Percentiles rank a stretch among this genome's conserved stretches.
phyloP scores from a whole-genome alignment of 2,888 invertebrate species.

The Orthosia cruda region DNA sequence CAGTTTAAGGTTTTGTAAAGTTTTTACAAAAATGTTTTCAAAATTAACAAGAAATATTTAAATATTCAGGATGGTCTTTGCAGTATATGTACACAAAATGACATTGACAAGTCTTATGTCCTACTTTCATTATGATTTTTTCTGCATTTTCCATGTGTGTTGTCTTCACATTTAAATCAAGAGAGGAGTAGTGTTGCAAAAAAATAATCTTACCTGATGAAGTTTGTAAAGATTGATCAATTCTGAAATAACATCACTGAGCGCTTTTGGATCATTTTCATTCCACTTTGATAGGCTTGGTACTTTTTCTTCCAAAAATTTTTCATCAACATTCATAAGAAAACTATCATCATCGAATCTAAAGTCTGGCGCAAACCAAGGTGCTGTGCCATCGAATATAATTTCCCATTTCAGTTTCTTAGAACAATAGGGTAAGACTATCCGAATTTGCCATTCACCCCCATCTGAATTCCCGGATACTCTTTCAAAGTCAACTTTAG shows the following conservation, averaged over 20 bases:
- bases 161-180: not conserved
- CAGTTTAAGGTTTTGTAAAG: not conserved
- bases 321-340: conserved; percentile 91
- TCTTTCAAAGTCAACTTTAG: conserved; percentile 88
- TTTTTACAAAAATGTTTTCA: too few species aligned
- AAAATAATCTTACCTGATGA: conserved; percentile 91
- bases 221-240: conserved; percentile 92
- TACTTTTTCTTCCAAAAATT: conserved; percentile 89
- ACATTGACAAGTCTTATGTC: too few species aligned
- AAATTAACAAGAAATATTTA: not conserved
- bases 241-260: conserved; percentile 93
- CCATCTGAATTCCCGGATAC: conserved; percentile 80
- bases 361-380: conserved; percentile 95
- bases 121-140: not conserved
- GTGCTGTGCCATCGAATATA: conserved; percentile 92
- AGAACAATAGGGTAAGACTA: conserved; percentile 94
- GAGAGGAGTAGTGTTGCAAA: not conserved
- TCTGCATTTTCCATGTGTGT: not conserved
- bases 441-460: conserved; percentile 91
- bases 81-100: not conserved
- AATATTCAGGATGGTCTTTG: not conserved
- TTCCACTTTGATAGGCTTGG: conserved; percentile 94
- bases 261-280: conserved; percentile 91
- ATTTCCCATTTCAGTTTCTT: conserved; percentile 94
- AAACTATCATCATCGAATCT: conserved; percentile 94